Evolutionary conservation across 2,797 vertebrate species (phyloP).

Genomic region (Cetoscarus ocellatus): DNA sequence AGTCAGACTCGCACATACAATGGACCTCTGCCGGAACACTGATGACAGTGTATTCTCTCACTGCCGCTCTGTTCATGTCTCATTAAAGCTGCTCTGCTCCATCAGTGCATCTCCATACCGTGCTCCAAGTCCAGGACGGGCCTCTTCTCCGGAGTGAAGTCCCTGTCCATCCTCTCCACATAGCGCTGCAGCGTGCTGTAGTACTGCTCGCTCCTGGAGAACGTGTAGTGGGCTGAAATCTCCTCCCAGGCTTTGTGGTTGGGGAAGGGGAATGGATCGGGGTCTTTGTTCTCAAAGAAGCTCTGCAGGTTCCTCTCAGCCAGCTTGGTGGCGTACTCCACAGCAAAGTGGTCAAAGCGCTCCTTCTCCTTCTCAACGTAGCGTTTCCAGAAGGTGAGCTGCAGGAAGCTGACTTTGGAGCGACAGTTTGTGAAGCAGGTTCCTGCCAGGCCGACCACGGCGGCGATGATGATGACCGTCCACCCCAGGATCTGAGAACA

Average conservation of each 20-base stretch:
- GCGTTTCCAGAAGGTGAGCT: constrained; percentile 91
- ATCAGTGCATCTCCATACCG: constrained; percentile 56
- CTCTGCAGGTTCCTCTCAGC: constrained; percentile 91
- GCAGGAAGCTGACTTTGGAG: constrained; percentile 92
- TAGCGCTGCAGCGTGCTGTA: constrained; percentile 93
- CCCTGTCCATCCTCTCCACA: constrained; percentile 83
- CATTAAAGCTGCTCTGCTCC: too few relatives aligned
- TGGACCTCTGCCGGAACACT: too few relatives aligned
- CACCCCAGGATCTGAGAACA: too few relatives aligned
- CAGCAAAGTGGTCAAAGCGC: constrained; percentile 84
- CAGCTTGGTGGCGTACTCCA: constrained; percentile 88
- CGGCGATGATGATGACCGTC: constrained; percentile 34
- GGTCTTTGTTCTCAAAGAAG: constrained; percentile 91
- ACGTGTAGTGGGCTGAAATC: constrained; percentile 86
- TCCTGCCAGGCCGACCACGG: constrained; percentile 83
- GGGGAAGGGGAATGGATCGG: constrained; percentile 87
- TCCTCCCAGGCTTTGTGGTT: constrained; percentile 92
- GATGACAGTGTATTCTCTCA: too few relatives aligned
- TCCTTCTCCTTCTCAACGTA: constrained; percentile 89
- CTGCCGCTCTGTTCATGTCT: too few relatives aligned
- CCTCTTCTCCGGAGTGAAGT: constrained; percentile 76
- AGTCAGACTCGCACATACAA: too few relatives aligned
- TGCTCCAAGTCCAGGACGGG: constrained; percentile 71
- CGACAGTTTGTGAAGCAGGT: constrained; percentile 90
- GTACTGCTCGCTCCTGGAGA: constrained; percentile 82